Evolutionary conservation across 2,797 vertebrate genomes (phyloP).

Genomic region (Esox masquinongy): DNA sequence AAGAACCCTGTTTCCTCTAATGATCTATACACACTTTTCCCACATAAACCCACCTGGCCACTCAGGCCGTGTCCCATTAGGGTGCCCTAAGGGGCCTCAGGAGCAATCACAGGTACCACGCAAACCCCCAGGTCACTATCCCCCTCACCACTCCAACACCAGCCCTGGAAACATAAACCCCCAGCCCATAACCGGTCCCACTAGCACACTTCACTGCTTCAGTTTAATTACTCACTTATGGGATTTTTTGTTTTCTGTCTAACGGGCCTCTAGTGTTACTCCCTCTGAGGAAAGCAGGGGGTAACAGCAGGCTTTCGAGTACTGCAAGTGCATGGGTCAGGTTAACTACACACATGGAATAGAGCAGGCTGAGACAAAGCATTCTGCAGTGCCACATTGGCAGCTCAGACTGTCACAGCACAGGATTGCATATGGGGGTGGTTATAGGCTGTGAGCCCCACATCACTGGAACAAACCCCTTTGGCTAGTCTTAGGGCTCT

Average conservation of each 20-base stretch:
- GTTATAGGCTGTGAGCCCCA: slow-evolving; percentile 48
- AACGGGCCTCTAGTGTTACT: slow-evolving; percentile 62
- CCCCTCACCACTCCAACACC: slow-evolving; percentile 14
- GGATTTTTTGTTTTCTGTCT: slow-evolving; percentile 40
- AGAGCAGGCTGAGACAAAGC: slow-evolving; percentile 52
- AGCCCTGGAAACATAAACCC: background rate
- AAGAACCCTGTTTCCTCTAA: slow-evolving; percentile 51
- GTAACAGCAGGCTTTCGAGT: slow-evolving; percentile 58
- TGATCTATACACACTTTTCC: slow-evolving; percentile 25
- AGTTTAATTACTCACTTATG: slow-evolving; percentile 71
- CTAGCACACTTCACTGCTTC: slow-evolving; percentile 46
- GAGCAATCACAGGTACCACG: slow-evolving; percentile 43
- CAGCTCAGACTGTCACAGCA: slow-evolving; percentile 58
- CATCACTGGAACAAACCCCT: slow-evolving; percentile 49
- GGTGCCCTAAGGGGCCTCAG: slow-evolving; percentile 40
- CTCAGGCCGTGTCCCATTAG: slow-evolving; percentile 48
- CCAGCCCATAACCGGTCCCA: slow-evolving; percentile 42
- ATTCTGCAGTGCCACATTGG: slow-evolving; percentile 33
- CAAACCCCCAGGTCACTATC: slow-evolving; percentile 23
- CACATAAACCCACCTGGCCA: slow-evolving; percentile 33
- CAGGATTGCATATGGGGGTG: slow-evolving; percentile 20
- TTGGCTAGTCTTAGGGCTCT: background rate
- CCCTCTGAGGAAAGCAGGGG: slow-evolving; percentile 56
- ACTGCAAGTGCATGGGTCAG: slow-evolving; percentile 53
- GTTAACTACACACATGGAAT: slow-evolving; percentile 62